Percentiles rank a stretch among this genome's conserved stretches.
phyloP scores from a whole-genome alignment of 2,797 vertebrate species.

The Chanos chanos region DNA sequence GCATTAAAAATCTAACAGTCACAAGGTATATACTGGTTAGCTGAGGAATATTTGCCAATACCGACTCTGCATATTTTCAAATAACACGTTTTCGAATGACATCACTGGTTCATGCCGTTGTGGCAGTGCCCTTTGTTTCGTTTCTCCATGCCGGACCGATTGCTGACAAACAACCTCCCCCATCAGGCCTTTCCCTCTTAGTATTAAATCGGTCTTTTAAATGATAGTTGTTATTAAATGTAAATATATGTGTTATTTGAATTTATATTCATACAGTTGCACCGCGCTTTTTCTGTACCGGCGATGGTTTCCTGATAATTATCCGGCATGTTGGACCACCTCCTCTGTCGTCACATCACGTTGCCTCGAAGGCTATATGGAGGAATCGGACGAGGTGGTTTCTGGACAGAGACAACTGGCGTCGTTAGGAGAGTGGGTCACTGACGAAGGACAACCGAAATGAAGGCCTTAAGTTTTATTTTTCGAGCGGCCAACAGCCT shows the following conservation, averaged over 20 bases:
- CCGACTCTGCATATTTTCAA: not conserved
- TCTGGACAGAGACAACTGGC: conserved; percentile 17
- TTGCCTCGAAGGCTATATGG: conserved; percentile 45
- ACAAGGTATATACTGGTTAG: not conserved
- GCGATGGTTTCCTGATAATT: conserved; percentile 16
- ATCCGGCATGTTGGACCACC: conserved; percentile 26
- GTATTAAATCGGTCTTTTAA: no score
- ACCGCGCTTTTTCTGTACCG: not conserved
- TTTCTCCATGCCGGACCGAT: no score
- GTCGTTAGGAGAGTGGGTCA: not conserved
- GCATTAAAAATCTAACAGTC: no score
- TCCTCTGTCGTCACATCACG: conserved; percentile 47
- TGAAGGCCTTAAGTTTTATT: conserved; percentile 37
- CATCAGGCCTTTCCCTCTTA: not conserved
- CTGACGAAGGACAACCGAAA: conserved; percentile 22
- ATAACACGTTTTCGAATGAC: not conserved
- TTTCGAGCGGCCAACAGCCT: conserved; percentile 24
- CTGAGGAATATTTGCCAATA: not conserved
- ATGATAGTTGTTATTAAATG: no score
- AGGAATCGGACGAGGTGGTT: conserved; percentile 26
- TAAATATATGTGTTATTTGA: no score
- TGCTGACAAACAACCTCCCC: not conserved
- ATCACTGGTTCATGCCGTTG: not conserved
- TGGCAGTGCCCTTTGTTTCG: not conserved
- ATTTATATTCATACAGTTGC: no score